phyloP scores from a whole-genome alignment of 2,888 invertebrate species.

The Yponomeuta sedellus region DNA sequence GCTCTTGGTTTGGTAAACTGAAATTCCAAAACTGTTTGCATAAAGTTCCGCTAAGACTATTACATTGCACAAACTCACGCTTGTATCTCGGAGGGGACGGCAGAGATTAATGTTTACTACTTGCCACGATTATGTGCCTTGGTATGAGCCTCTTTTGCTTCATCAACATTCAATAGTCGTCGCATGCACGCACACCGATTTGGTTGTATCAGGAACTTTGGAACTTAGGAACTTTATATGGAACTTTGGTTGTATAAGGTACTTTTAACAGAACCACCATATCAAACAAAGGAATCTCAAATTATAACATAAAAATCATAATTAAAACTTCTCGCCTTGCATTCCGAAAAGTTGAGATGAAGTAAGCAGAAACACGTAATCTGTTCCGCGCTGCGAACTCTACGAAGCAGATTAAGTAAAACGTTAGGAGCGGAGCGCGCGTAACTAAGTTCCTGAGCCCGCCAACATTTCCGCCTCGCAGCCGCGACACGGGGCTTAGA shows the following conservation, averaged over 20 bases:
- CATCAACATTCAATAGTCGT: no score
- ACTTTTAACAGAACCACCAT: neutral
- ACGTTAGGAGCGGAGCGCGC: conserved; percentile 20
- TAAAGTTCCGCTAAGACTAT: no score
- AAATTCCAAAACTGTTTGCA: no score
- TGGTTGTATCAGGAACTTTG: no score
- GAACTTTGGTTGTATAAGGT: neutral
- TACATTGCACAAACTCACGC: no score
- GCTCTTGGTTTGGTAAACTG: no score
- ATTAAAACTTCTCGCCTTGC: conserved; percentile 9
- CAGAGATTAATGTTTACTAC: no score
- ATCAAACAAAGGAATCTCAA: neutral
- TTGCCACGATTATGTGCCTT: no score
- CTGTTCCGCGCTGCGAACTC: conserved; percentile 15
- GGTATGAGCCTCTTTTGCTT: no score
- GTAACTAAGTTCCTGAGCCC: conserved; percentile 25
- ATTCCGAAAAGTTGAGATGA: conserved; percentile 4
- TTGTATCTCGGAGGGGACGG: no score
- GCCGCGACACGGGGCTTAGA: conserved; percentile 27
- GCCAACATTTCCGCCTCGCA: conserved; percentile 27
- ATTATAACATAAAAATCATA: conserved; percentile 3
- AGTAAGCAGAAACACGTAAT: conserved; percentile 15
- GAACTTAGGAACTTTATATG: no score
- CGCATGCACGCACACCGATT: no score
- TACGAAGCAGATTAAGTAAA: conserved; percentile 27